These are phyloP conservation scores for Scatophagus argus DNA, from an alignment of 2,113 vertebrate genomes.

Conservation along the genomic window DNA sequence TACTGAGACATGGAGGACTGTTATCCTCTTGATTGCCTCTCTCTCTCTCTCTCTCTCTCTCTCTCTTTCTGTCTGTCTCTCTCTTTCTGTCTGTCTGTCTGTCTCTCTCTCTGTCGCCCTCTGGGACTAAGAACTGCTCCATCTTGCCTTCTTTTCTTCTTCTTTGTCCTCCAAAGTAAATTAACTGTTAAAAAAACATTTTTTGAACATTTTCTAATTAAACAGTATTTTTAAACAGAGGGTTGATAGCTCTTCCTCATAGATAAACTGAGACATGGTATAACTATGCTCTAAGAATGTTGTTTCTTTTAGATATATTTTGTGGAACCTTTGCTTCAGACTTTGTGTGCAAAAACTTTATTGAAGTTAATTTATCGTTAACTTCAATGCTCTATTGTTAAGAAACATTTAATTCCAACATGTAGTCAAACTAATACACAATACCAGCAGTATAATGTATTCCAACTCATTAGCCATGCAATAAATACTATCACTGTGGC, in stretches of 20 bases:
- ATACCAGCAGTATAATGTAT: neutral
- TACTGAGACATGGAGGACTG: conserved; percentile 75
- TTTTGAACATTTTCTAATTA: conserved; percentile 7
- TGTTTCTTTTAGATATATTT: neutral
- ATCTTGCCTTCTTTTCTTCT: neutral
- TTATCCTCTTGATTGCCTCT: conserved; percentile 68
- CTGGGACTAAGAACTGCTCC: no score
- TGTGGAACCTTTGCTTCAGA: neutral
- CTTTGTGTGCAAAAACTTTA: conserved; percentile 4
- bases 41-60: conserved; percentile 63
- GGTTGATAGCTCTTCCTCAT: conserved; percentile 1
- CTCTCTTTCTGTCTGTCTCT: conserved; percentile 49
- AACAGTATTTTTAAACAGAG: conserved; percentile 30
- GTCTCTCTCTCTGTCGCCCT: conserved; percentile 33
- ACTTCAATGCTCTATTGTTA: neutral
- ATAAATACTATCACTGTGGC: neutral
- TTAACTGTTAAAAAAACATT: neutral
- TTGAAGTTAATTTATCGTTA: no score
- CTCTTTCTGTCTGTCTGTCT: no score
- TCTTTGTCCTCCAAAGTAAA: conserved; percentile 8
- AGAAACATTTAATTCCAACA: neutral
- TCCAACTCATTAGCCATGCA: neutral
- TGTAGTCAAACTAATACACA: neutral
- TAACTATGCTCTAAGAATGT: conserved; percentile 55
- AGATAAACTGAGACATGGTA: neutral